Evolutionary conservation across 1,140 invertebrate genomes (phyloP).

Genomic region (Drosophila pallidifrons): DNA sequence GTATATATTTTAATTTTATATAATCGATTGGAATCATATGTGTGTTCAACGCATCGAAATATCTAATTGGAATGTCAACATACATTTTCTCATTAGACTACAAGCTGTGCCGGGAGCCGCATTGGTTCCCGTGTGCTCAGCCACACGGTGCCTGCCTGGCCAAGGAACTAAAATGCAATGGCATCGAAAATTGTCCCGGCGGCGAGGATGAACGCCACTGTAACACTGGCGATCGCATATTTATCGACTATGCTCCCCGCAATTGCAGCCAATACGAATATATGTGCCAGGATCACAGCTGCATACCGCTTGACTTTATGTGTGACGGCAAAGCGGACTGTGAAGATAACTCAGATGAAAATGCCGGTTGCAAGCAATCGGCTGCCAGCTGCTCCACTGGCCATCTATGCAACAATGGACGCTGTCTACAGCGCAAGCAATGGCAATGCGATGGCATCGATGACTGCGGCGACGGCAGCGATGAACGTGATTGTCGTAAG

Average conservation of each 20-base stretch:
- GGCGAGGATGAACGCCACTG: constrained; percentile 85
- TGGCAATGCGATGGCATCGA: constrained; percentile 83
- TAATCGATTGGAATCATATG: too few relatives aligned
- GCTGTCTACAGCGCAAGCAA: constrained; percentile 65
- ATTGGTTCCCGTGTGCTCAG: constrained; percentile 79
- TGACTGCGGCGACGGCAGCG: constrained; percentile 89
- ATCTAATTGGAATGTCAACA: too few relatives aligned
- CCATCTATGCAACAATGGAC: constrained; percentile 70
- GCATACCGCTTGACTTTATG: constrained; percentile 88
- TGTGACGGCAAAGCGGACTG: constrained; percentile 93
- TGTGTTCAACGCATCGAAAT: too few relatives aligned
- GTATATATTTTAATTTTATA: neutral
- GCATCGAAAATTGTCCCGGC: constrained; percentile 86
- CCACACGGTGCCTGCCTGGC: constrained; percentile 84
- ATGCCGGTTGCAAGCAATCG: constrained; percentile 85
- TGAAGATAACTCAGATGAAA: constrained; percentile 91
- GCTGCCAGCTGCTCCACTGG: constrained; percentile 58
- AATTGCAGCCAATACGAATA: constrained; percentile 86
- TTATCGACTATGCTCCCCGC: constrained; percentile 26
- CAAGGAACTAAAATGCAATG: constrained; percentile 85
- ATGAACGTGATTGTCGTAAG: constrained; percentile 89
- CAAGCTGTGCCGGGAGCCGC: constrained; percentile 73
- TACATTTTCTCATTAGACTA: constrained; percentile 44
- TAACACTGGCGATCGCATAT: constrained; percentile 9
- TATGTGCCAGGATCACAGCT: constrained; percentile 87